Base-by-base conservation (phyloP, 2,797 vertebrate genomes). In the Dermochelys coriacea region DNA sequence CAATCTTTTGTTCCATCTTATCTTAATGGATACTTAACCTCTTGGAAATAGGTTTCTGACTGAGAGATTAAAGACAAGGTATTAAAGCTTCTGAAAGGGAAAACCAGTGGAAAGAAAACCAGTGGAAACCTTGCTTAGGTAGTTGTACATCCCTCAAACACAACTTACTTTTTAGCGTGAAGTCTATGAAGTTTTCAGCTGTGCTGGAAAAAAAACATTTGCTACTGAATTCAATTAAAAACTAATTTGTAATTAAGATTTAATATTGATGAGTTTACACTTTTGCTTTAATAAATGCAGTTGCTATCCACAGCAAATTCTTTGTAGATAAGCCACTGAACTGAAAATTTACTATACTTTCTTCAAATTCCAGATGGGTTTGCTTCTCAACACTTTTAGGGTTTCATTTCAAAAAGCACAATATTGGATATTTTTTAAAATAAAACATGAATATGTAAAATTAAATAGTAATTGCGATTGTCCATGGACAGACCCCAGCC, bases 161-260 rank as follows among this genome's bases (percentile, higher is more conserved):
- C 91, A 95, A 88, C 94, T 97, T 95, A 96, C 95, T 96, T 93
- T 96, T 91, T 79, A 95, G 93, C 93, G 92, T 80, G 91, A 97
- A 97, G 90, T 95, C 85, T 94, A 92, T 89, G 61, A 84, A 97
- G 87, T 92, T 97, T 98, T 78, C 94, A 96, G 87, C 89, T 94
- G 92, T 88, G 49, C 54, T 91, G 82, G 64, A 57, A 52, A 88
- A 91, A 96, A 95, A 78, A 0, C 8, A 87, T 95, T 95, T 97
- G 90, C 88, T 96, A 92, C 50, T 93, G 91, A 93, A 91, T 93
- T 88, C 47, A 94, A 97, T 97, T 97, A 85, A 82, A 86, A 95
- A 86, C 34, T 94, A 52, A n/a, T 91, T 94, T 97, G 87, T 94
- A 86, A 97, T 97, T 95, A 95, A 41, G 41, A 95, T 93, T 95